Evolutionary conservation across 2,797 vertebrate genomes (phyloP).

Genomic region (Lagodon rhomboides): DNA sequence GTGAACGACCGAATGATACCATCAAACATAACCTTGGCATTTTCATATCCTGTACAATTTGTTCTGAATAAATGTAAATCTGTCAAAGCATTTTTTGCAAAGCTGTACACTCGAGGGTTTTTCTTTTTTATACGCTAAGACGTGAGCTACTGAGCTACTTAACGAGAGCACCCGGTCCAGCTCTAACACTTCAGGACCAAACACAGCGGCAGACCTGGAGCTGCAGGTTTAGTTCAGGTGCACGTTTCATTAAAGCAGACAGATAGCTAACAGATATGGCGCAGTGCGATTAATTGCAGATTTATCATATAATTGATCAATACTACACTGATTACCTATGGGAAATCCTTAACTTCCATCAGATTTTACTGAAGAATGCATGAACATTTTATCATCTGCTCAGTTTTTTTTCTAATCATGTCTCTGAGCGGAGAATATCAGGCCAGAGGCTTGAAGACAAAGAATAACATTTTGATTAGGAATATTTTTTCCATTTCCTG

Average conservation of each 20-base stretch:
- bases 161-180: not conserved
- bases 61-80: constrained; percentile 6
- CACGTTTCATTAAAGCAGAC: constrained; percentile 13
- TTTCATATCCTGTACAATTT: constrained; percentile 3
- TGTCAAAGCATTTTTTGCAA: not conserved
- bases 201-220: not conserved
- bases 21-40: not conserved
- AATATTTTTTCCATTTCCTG: not conserved
- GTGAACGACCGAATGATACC: not conserved
- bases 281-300: constrained; percentile 23
- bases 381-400: constrained; percentile 6
- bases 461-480: not conserved
- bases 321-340: constrained; percentile 10
- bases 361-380: not conserved
- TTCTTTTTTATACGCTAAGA: constrained; percentile 11
- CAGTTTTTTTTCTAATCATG: not conserved
- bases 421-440: not conserved
- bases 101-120: not conserved
- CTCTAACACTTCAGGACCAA: not conserved
- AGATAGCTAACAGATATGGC: constrained; percentile 6
- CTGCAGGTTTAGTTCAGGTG: constrained; percentile 8
- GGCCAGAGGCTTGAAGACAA: not conserved
- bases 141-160: not conserved
- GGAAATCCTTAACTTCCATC: constrained; percentile 11
- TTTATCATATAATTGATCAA: constrained; percentile 48